Evolutionary conservation across 2,888 invertebrate species (phyloP), one percentile per base, ranked within the genome.

Genomic region (Campoplex nolae): DNA sequence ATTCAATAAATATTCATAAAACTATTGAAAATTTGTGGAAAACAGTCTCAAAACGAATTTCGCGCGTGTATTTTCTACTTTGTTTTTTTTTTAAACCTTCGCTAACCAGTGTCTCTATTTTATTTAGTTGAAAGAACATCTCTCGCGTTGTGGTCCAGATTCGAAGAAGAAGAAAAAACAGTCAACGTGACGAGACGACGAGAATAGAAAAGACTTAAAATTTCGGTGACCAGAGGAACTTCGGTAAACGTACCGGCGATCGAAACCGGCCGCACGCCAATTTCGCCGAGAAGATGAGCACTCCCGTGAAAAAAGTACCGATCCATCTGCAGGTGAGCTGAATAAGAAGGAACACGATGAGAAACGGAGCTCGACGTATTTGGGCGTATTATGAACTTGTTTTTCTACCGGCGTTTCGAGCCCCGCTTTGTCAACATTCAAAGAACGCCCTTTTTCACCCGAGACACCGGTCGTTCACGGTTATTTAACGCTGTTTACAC

Each of bases 271-370:
- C 48, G 67, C 32, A 35, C 48, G 7, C 35, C 2, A 71, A 79
- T 45, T 51, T 62, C 28, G 23, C 45, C 70, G 73, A 38, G 74
- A 87, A 95, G 94, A 97, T 97, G 97, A 95, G 96, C 92, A 97
- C 98, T 90, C 98, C 98, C 89, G 98, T 98, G 90, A 98, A 98
- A 95, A 98, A 99, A 95, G 98, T 98, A 87, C 98, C 98, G 85
- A 98, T 99, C 94, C 98, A 99, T 95, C 96, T 98, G 93, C 98
- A 98, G 97, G 97, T 98, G 95, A 96, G 95, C 91, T 51, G 65
- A 6, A 3, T 42, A 28, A 65, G 13, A 68, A 38, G n/a, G 38
- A 81, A 18, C 11, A 54, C 42, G 48, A 78, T 13, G 54, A 32
- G 11, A 9, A 51, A n/a, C 18, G 65, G 54, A 23, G 23, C 23